These are phyloP conservation scores for Gadus chalcogrammus DNA, from an alignment of 2,113 vertebrate species.

Conservation along the genomic window DNA sequence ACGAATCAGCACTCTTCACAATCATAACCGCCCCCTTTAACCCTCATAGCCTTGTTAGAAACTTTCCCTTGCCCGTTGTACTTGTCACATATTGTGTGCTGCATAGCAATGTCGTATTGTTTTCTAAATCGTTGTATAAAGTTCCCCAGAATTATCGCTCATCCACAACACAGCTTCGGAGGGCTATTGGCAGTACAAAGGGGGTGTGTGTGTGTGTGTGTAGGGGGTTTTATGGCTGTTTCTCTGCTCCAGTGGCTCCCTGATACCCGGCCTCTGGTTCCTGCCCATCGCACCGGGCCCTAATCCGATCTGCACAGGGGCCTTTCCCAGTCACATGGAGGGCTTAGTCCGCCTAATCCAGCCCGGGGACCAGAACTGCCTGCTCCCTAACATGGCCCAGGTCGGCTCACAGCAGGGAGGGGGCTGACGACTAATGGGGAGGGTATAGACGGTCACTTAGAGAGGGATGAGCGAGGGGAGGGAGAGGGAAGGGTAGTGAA, in stretches of 20 bases:
- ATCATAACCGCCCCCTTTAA: neutral
- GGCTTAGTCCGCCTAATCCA: constrained; percentile 67
- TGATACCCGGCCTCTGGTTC: constrained; percentile 16
- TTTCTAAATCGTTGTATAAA: too few species aligned
- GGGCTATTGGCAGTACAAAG: neutral
- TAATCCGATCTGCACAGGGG: constrained; percentile 56
- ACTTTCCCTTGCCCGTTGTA: neutral
- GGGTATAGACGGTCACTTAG: neutral
- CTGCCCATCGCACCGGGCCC: constrained; percentile 38
- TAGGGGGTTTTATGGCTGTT: neutral
- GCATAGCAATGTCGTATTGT: neutral
- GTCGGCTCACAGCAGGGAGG: constrained; percentile 22
- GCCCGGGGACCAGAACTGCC: constrained; percentile 51
- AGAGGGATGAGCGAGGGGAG: neutral
- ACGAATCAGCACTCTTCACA: neutral
- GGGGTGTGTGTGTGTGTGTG: neutral
- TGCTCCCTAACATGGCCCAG: constrained; percentile 4
- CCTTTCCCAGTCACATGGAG: constrained; percentile 62
- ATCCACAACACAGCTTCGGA: too few species aligned
- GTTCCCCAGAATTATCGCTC: too few species aligned
- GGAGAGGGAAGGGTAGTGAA: too few species aligned
- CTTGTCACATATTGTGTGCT: neutral
- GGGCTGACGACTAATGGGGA: neutral
- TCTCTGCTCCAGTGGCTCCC: constrained; percentile 25
- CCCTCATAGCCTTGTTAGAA: neutral